Percentiles rank a stretch among this genome's conserved stretches.
Evolutionary conservation across 1,140 invertebrate genomes (phyloP).

Genomic region (Trachelipus rathkii): DNA sequence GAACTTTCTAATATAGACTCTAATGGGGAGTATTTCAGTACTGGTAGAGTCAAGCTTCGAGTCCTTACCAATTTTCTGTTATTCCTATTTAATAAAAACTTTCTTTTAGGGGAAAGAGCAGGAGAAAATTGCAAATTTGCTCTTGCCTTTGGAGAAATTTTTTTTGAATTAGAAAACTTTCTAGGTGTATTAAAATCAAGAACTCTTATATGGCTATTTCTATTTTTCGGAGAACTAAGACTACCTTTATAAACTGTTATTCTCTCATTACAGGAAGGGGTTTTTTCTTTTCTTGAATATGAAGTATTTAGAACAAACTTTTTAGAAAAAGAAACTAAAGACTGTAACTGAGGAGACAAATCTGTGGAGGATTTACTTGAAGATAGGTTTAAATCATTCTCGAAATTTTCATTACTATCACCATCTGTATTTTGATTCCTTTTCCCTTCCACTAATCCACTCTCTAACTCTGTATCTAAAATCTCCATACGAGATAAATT

Average conservation of each 20-base stretch:
- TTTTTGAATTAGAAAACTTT: not conserved
- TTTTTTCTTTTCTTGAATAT: not conserved
- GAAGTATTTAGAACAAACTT: not conserved
- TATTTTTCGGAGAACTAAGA: not conserved
- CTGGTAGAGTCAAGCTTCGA: no score
- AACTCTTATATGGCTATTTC: not conserved
- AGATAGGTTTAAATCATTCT: not conserved
- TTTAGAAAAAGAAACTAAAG: not conserved
- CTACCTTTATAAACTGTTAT: not conserved
- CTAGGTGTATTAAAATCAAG: conserved; percentile 1
- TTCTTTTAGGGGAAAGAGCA: not conserved
- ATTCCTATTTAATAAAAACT: not conserved
- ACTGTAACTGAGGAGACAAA: not conserved
- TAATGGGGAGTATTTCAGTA: no score
- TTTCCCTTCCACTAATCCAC: not conserved
- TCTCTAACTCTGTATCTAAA: not conserved
- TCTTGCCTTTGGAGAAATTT: not conserved
- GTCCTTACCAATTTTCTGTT: no score
- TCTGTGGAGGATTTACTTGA: not conserved
- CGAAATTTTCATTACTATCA: not conserved
- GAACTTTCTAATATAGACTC: no score
- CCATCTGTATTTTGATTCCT: not conserved
- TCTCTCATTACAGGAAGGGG: not conserved
- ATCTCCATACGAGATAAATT: not conserved
- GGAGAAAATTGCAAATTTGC: not conserved